These are phyloP conservation scores for Noctuana brunneofusca DNA, from an alignment of 2,888 invertebrate species.

Conservation along the genomic window DNA sequence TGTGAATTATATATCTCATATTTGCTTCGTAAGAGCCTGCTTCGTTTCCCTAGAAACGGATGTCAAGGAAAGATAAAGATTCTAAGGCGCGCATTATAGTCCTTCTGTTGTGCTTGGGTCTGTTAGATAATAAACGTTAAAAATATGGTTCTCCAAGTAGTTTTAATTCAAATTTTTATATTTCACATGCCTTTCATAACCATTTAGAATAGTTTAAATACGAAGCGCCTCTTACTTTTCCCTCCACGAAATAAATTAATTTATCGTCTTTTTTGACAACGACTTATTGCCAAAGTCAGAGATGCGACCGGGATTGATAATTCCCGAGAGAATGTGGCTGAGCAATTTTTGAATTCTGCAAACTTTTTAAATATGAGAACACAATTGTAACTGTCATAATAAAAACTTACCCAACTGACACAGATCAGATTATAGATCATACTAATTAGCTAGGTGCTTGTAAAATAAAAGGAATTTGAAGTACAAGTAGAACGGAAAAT, in stretches of 20 bases:
- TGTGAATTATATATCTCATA: no score
- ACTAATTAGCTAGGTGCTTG: neutral
- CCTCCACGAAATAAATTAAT: constrained; percentile 3
- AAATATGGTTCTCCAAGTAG: no score
- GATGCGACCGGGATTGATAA: neutral
- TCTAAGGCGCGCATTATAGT: no score
- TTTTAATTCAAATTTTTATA: neutral
- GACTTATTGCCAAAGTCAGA: neutral
- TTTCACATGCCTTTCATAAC: neutral
- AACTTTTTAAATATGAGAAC: neutral
- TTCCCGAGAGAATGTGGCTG: neutral
- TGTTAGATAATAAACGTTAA: no score
- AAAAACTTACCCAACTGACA: no score
- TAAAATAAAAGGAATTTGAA: neutral
- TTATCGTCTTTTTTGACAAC: neutral
- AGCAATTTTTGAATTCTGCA: no score
- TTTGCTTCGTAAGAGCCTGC: no score
- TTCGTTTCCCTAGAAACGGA: no score
- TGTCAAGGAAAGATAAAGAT: no score
- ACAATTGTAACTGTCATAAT: neutral
- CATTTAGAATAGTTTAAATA: neutral
- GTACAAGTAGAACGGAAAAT: neutral
- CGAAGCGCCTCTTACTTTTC: neutral
- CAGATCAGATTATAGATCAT: neutral
- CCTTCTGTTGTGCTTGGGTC: no score